Percentiles rank a stretch among this genome's conserved stretches.
phyloP scores from a whole-genome alignment of 2,113 vertebrate genomes.

The Ceuthmochares aereus region DNA sequence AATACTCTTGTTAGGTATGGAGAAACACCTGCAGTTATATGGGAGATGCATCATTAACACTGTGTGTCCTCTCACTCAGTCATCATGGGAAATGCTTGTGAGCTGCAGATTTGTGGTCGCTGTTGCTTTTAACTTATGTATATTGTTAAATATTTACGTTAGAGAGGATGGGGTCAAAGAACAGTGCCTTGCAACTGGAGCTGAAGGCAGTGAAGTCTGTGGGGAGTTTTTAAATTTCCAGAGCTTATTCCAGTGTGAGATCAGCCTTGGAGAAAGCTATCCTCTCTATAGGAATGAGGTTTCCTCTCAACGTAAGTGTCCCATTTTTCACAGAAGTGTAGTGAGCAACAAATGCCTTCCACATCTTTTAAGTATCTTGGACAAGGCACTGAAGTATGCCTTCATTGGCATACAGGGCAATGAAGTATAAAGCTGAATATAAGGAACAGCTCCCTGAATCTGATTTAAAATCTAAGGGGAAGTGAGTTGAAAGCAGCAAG shows the following conservation, averaged over 20 bases:
- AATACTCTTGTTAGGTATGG: not conserved
- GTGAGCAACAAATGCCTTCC: not conserved
- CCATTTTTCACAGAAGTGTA: not conserved
- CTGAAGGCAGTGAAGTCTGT: conserved; percentile 6
- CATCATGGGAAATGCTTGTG: not conserved
- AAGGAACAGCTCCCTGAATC: not conserved
- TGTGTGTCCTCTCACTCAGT: not conserved
- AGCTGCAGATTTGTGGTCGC: not conserved
- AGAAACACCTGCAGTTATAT: not conserved
- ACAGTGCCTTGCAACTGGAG: conserved; percentile 7
- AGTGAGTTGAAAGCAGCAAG: not conserved
- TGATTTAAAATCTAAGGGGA: not conserved
- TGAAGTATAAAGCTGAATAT: not conserved
- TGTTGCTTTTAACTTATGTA: conserved; percentile 30
- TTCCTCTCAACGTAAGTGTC: not conserved
- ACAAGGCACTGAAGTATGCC: not conserved
- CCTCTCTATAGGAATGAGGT: not conserved
- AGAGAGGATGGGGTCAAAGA: conserved; percentile 10
- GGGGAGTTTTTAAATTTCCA: conserved; percentile 24
- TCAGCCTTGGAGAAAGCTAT: not conserved
- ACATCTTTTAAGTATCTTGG: not conserved
- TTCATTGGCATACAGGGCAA: not conserved
- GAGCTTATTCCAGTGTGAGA: conserved; percentile 30
- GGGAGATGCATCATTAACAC: not conserved
- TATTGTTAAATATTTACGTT: conserved; percentile 44